Conservation (phyloP, 1,140 invertebrate genomes). For the Steinernema feltiae region DNA sequence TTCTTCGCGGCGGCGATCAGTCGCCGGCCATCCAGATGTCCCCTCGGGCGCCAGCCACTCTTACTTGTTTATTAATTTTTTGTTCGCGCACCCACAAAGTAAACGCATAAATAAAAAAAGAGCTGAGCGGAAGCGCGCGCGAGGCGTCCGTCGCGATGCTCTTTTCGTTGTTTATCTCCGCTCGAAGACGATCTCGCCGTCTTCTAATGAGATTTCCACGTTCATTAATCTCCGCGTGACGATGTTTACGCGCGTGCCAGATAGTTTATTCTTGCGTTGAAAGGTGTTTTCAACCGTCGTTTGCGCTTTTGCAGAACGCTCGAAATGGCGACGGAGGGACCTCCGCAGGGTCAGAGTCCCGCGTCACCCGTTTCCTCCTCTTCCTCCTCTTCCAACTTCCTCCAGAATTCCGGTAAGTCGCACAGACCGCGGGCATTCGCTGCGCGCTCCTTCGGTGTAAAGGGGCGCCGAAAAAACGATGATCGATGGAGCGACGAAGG, state of each 20-base stretch:
- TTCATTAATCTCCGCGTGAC: neutral
- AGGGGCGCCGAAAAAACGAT: neutral
- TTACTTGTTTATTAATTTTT: constrained; percentile 12
- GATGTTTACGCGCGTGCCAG: neutral
- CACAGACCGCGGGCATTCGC: neutral
- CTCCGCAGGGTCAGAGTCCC: neutral
- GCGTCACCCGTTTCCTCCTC: neutral
- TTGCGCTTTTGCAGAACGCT: neutral
- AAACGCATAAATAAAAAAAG: neutral
- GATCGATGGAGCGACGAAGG: constrained; percentile 11
- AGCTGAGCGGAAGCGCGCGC: neutral
- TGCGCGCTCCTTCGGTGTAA: neutral
- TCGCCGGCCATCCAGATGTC: neutral
- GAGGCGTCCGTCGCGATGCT: neutral
- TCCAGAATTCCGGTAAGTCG: neutral
- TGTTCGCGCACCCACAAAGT: neutral
- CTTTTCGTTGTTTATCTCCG: neutral
- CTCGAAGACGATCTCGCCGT: neutral
- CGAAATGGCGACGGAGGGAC: constrained; percentile 11
- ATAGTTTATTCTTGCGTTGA: neutral
- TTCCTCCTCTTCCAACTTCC: neutral
- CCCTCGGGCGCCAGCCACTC: neutral
- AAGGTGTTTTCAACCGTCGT: neutral
- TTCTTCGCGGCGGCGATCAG: neutral
- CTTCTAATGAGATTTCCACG: neutral